Base-by-base conservation (phyloP, 2,113 vertebrate genomes). In the Columba livia region DNA sequence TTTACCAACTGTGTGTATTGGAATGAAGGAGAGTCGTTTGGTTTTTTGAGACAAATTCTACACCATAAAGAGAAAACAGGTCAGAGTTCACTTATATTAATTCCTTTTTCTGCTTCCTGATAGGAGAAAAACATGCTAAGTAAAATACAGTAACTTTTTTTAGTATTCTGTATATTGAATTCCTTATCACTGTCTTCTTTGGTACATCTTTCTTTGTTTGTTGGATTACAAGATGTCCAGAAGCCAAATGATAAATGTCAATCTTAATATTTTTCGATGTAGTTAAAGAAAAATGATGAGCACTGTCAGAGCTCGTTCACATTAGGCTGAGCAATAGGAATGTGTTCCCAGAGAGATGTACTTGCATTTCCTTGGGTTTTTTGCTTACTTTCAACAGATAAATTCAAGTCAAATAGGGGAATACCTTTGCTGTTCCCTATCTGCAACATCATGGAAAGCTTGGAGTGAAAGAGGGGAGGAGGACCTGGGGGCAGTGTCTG, bases 241-340 rank as follows among this genome's bases (percentile, higher is more conserved):
- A 25, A 93, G 67, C 79, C 73, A 57, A 29, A 29, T 72, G 48
- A 75, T 90, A 92, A 92, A 91, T 2, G 5, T 78, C 92, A 89
- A 75, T 80, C 88, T 85, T 71, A 12, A 34, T 90, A 65, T 79
- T 94, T 96, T 83, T 79, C 88, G 85, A 60, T 84, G 75, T 69
- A 47, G 71, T 83, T 90, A 77, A 74, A 78, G 91, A 85, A 74
- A 88, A 96, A 70, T 74, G 40, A 88, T 91, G 85, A 90, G 56
- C 36, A 2, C 56, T 80, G 79, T 77, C 83, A 78, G 42, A 88
- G 50, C 69, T 90, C 50, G 79, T 84, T 91, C 82, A 86, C 44
- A 15, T 81, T 64, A 83, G n/a, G 66, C 34, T 82, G 88, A 88
- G 82, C 67, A 44, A n/a, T 5, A 38, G 72, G 51, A 85, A 85